A percentile compares a stretch with the other conserved stretches of the same genome.
Conservation (phyloP, 2,797 vertebrate species). For the Periparus ater region DNA sequence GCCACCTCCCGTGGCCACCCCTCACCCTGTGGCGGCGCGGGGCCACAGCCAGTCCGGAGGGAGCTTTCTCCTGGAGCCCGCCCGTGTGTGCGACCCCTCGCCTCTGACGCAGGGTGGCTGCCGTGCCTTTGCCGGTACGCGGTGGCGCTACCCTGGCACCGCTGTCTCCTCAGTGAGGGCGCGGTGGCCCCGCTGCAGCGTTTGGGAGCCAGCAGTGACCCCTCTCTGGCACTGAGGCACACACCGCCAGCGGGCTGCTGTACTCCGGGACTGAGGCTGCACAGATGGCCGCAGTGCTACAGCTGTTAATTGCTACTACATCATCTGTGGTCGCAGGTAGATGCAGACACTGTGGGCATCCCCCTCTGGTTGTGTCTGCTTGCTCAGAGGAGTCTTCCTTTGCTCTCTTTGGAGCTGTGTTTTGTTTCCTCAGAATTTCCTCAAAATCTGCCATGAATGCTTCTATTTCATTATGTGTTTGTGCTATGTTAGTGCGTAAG, state of each 20-base stretch:
- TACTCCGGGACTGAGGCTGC: fast-evolving
- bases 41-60: fast-evolving
- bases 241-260: fast-evolving
- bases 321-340: neutral
- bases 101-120: neutral
- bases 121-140: neutral
- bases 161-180: fast-evolving
- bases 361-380: neutral
- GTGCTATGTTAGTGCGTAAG: neutral
- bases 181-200: fast-evolving
- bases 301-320: fast-evolving
- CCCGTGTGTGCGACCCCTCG: fast-evolving
- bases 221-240: neutral
- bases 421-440: neutral
- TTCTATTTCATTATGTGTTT: neutral
- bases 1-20: neutral
- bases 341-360: neutral
- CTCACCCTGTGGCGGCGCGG: neutral
- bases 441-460: neutral
- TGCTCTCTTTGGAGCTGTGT: neutral
- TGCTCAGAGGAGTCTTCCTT: neutral
- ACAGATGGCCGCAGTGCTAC: fast-evolving
- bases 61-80: fast-evolving
- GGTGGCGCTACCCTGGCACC: fast-evolving
- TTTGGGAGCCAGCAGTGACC: neutral